Evolutionary conservation across 2,888 invertebrate genomes (phyloP).

Genomic region (Agonopterix arenella): DNA sequence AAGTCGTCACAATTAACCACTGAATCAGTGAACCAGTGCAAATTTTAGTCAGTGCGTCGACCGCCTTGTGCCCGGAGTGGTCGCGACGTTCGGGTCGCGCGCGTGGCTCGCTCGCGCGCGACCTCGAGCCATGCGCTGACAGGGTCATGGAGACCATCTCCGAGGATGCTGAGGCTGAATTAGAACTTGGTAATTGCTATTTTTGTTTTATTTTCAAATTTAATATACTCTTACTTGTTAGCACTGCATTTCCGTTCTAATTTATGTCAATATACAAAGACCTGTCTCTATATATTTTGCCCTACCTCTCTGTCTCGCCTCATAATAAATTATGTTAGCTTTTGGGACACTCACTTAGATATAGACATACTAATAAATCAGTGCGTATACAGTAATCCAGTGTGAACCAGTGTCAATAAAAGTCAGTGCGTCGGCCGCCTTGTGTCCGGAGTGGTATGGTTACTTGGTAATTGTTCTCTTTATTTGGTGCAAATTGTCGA

Average conservation of each 20-base stretch:
- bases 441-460: slow-evolving; percentile 73
- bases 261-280: no score
- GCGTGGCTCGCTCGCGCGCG: slow-evolving; percentile 54
- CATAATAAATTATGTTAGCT: no score
- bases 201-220: not conserved
- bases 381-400: no score
- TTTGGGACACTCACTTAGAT: no score
- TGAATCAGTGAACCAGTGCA: not conserved
- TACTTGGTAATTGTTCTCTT: slow-evolving; percentile 72
- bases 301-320: no score
- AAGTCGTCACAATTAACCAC: no score
- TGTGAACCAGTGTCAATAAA: not conserved
- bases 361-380: no score
- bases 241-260: no score
- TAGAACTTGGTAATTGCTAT: slow-evolving; percentile 78
- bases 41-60: slow-evolving; percentile 24
- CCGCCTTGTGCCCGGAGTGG: slow-evolving; percentile 49
- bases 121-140: slow-evolving; percentile 54
- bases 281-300: no score
- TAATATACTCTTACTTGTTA: no score
- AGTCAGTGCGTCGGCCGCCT: slow-evolving; percentile 34
- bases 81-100: slow-evolving; percentile 58
- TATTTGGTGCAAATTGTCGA: not conserved
- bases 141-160: slow-evolving; percentile 81
- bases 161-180: slow-evolving; percentile 81